A percentile compares a stretch with the other conserved stretches of the same genome.
These are phyloP conservation scores for Hyles euphorbiae DNA, from an alignment of 1,140 invertebrate species.

Conservation along the genomic window DNA sequence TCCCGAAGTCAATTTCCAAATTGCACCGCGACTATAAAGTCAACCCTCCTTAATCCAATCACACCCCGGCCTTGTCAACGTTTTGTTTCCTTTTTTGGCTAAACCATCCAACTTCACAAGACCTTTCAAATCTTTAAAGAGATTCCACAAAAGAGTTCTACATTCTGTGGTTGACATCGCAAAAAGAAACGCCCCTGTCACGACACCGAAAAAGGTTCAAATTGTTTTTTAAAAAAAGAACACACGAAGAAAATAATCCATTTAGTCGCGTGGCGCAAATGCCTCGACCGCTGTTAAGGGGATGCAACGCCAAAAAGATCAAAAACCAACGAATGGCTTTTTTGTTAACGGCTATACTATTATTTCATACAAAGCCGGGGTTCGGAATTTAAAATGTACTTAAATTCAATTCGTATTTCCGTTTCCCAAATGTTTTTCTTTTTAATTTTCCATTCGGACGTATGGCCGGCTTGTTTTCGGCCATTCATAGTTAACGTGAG, in stretches of 20 bases:
- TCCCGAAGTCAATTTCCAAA: conserved; percentile 71
- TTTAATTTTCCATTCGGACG: conserved; percentile 68
- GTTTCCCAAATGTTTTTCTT: conserved; percentile 58
- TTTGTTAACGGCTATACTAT: conserved; percentile 55
- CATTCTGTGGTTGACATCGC: conserved; percentile 4
- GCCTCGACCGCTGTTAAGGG: conserved; percentile 58
- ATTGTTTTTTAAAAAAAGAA: conserved; percentile 64
- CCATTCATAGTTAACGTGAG: conserved; percentile 72
- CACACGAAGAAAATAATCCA: conserved; percentile 70
- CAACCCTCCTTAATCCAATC: conserved; percentile 72
- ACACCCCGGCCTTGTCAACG: conserved; percentile 67
- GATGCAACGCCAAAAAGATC: conserved; percentile 53
- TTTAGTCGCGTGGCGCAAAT: conserved; percentile 69
- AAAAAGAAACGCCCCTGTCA: conserved; percentile 33
- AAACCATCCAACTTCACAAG: conserved; percentile 38
- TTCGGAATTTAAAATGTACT: conserved; percentile 71
- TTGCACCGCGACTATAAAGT: conserved; percentile 65
- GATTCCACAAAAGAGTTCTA: background rate
- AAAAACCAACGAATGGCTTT: conserved; percentile 54
- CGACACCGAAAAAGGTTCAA: conserved; percentile 32
- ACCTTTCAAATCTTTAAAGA: conserved; percentile 27
- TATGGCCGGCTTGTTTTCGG: conserved; percentile 58
- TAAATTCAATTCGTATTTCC: conserved; percentile 70
- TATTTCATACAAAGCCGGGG: conserved; percentile 60
- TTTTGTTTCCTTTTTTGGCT: conserved; percentile 61